Evolutionary conservation across 2,113 vertebrate genomes (phyloP), one percentile per base, ranked within the genome.

Genomic region (Prionailurus viverrinus): DNA sequence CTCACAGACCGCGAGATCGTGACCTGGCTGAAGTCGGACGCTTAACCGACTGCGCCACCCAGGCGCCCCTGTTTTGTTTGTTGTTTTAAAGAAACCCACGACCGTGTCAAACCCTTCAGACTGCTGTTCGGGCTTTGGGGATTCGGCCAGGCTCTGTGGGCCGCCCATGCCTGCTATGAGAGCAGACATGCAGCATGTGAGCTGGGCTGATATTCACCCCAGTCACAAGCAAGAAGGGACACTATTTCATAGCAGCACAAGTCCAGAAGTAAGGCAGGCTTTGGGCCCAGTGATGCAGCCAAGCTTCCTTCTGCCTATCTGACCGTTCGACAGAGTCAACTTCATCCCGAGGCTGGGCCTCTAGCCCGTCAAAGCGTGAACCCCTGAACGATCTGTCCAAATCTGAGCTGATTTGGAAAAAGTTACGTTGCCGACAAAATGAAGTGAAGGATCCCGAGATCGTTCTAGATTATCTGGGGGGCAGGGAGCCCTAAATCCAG

Each of bases 111-210:
- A 31, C 31, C 23, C 14, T 63, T 21, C 74, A 14, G 0, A 6
- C 51, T 4, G 36, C 21, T 6, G 13, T 48, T 4, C 11, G 78
- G 45, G 48, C 16, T 8, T 12, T 7, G 55, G 68, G 48, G 7
- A 4, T 48, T 33, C 16, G 3, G 23, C 27, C 11, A 1, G 21
- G 81, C 29, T 74, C 23, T 2, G 0, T 45, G 58, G 45, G 89
- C 39, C 63, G 53, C 82, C 73, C 10, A 7, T 1, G 23, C 15
- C 39, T 1, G 27, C 39, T 45, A 18, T 4, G 76, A 3, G 0
- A 1, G 74, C 65, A 25, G 5, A n/a, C 1, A 6, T 7, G 4
- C 1, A 9, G 25, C 10, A 19, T 21, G 14, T 25, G 11, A 25
- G 48, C 27, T 9, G 79, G n/a, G 69, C 31, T 89, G 69, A 19